A percentile compares a stretch with the other conserved stretches of the same genome.
Conservation (phyloP, 2,888 invertebrate species). For the Odontothrips loti region DNA sequence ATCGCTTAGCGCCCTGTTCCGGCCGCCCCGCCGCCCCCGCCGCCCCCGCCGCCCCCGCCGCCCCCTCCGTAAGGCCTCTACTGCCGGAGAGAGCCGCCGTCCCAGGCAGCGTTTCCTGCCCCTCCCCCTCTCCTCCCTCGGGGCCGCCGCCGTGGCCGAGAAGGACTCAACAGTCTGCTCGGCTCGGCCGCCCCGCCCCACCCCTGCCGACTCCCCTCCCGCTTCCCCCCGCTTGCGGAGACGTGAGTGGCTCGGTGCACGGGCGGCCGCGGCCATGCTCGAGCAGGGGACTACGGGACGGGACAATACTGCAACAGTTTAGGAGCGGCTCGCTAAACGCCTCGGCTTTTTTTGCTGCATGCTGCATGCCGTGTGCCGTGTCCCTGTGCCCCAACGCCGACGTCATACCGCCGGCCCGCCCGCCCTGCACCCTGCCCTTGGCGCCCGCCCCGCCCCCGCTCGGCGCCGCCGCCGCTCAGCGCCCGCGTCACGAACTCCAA, state of each 20-base stretch:
- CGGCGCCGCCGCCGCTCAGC: not conserved
- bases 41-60: not conserved
- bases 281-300: too few species aligned
- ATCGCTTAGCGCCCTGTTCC: constrained; percentile 21
- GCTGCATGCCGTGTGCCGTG: not conserved
- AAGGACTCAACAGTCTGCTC: too few species aligned
- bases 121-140: not conserved
- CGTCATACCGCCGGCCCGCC: too few species aligned
- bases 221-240: too few species aligned
- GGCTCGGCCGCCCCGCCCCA: too few species aligned
- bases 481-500: not conserved
- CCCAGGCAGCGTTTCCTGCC: not conserved
- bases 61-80: not conserved
- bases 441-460: not conserved
- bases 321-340: not conserved
- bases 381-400: not conserved
- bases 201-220: too few species aligned
- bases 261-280: too few species aligned
- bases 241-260: too few species aligned
- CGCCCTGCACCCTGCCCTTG: not conserved
- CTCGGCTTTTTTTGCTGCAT: not conserved
- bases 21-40: constrained; percentile 9
- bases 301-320: not conserved
- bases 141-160: not conserved
- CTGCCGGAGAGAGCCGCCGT: not conserved